Base-by-base conservation (phyloP, 2,888 invertebrate species). In the Protophormia terraenovae region DNA sequence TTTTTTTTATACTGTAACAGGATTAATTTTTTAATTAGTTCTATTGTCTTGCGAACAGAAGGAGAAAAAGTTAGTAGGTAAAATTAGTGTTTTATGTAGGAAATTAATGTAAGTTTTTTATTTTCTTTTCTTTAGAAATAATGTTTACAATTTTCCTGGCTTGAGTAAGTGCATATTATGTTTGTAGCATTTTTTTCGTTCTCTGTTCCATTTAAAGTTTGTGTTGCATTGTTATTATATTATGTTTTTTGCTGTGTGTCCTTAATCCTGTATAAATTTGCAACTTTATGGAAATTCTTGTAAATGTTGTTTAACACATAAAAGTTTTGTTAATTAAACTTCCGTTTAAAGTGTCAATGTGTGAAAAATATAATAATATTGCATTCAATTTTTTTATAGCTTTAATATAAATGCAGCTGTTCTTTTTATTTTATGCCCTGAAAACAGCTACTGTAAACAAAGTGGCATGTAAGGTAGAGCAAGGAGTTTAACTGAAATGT, bases 11-110 rank as follows among this genome's bases (percentile, higher is more conserved):
- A 38, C 27, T 55, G 12, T 41, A 73, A 22, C 79, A 89, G 89
- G 89, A 90, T 90, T 91, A 91, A 90, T 90, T 90, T 91, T 90
- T 89, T 90, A 90, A 90, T 90, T 90, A 90, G 89, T 89, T 90
- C 88, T 88, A 89, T 90, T 90, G 89, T 90, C 89, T 88, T 87
- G 7, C 3, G 22, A 12, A 69, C 69, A 35, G 35, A 38, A 19
- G 14, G 22, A 3, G 50, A 62, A 8, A 53, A 76, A 64, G 38
- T 53, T 38, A 32, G 86, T 86, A 60, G 53, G 14, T 45, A 62
- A 71, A 73, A 64, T 72, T 76, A 45, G 50, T n/a, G 32, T 47
- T 67, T 47, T 73, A 55, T 71, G 60, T n/a, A 58, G n/a, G 8
- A n/a, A 45, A 45, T 12, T 32, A 35, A n/a, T 16, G 64, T 19